Conservation (phyloP, 1,140 invertebrate genomes). For the Orius insidiosus region DNA sequence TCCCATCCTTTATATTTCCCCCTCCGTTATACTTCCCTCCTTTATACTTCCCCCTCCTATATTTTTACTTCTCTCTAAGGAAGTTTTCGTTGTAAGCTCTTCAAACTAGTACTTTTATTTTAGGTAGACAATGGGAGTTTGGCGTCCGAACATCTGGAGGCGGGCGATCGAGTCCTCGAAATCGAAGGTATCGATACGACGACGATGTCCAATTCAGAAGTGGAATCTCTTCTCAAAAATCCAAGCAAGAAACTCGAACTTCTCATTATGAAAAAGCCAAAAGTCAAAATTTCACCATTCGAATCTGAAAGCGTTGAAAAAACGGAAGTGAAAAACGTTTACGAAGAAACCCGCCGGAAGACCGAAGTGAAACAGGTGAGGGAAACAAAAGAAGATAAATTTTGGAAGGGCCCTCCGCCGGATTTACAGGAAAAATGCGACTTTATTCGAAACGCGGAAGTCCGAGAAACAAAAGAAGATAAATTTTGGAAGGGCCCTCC, state of each 20-base stretch:
- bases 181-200: slow-evolving; percentile 11
- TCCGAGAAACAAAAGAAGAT: no score
- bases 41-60: no score
- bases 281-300: background rate
- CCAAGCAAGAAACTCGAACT: slow-evolving; percentile 9
- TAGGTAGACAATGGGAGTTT: slow-evolving; percentile 7
- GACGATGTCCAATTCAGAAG: slow-evolving; percentile 3
- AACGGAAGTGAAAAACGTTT: background rate
- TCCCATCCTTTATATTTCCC: no score
- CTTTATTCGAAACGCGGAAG: no score
- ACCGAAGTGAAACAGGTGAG: background rate
- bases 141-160: slow-evolving; percentile 1
- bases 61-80: no score
- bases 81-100: no score
- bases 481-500: no score
- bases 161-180: slow-evolving; percentile 8
- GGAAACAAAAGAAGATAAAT: background rate
- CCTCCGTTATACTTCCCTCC: no score
- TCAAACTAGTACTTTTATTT: no score
- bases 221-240: slow-evolving; percentile 1
- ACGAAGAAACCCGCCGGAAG: background rate
- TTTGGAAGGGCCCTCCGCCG: background rate
- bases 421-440: background rate
- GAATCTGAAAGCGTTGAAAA: background rate
- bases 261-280: slow-evolving; percentile 7